phyloP scores from a whole-genome alignment of 1,140 invertebrate genomes.

The Leptoteleia sp. region DNA sequence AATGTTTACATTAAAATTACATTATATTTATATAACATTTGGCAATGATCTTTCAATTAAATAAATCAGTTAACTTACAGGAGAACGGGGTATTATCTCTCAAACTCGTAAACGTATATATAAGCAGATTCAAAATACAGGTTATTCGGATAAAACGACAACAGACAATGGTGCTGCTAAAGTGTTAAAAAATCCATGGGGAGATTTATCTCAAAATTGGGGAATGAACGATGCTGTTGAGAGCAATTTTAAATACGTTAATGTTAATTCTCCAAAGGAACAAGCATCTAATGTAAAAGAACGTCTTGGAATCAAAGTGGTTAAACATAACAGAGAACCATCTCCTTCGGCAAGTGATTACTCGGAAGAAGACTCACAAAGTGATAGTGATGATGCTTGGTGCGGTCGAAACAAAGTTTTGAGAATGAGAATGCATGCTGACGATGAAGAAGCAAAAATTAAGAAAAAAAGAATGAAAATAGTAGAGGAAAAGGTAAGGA shows the following conservation, averaged over 20 bases:
- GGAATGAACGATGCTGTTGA: constrained; percentile 83
- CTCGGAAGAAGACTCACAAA: constrained; percentile 75
- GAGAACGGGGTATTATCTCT: constrained; percentile 81
- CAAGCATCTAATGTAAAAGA: constrained; percentile 70
- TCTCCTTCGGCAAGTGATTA: constrained; percentile 50
- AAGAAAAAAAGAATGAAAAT: too few relatives aligned
- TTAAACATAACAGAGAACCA: constrained; percentile 4
- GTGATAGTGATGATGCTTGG: constrained; percentile 82
- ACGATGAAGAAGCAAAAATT: constrained; percentile 88
- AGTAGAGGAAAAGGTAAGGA: too few relatives aligned
- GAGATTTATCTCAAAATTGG: constrained; percentile 86
- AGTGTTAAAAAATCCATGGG: constrained; percentile 86
- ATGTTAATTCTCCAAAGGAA: constrained; percentile 20
- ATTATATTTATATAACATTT: too few relatives aligned
- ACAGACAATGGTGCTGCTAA: constrained; percentile 75
- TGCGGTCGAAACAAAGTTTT: constrained; percentile 85
- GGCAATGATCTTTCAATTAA: too few relatives aligned
- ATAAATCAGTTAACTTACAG: constrained; percentile 63
- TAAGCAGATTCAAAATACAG: constrained; percentile 69
- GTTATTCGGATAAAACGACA: constrained; percentile 38
- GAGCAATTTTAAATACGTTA: constrained; percentile 81
- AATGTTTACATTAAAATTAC: too few relatives aligned
- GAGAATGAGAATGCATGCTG: constrained; percentile 93
- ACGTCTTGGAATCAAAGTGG: constrained; percentile 74
- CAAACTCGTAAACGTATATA: constrained; percentile 81